Conservation (phyloP, 1,140 invertebrate genomes). For the Anadara kagoshimensis region DNA sequence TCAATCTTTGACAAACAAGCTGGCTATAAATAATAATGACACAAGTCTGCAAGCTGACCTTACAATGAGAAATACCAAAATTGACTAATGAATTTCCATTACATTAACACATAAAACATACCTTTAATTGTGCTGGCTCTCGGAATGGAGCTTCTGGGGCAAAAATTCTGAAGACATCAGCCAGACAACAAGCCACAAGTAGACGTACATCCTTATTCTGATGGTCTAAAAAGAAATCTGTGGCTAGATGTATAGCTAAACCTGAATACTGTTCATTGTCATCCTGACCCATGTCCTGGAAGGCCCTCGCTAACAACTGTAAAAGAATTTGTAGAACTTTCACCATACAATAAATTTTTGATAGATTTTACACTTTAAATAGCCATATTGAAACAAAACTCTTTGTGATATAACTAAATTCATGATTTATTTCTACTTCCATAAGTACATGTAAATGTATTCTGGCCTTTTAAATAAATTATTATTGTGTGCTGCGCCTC, state of each 20-base stretch:
- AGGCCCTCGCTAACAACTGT: conserved; percentile 90
- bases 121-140: conserved; percentile 92
- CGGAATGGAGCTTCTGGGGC: conserved; percentile 99
- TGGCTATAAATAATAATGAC: too few species aligned
- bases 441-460: too few species aligned
- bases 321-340: conserved; percentile 33
- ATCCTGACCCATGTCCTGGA: conserved; percentile 97
- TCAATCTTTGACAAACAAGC: too few species aligned
- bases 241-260: conserved; percentile 93
- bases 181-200: conserved; percentile 96
- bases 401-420: too few species aligned
- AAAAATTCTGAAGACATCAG: conserved; percentile 97
- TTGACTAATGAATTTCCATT: too few species aligned
- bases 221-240: conserved; percentile 94
- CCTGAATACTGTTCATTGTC: conserved; percentile 96
- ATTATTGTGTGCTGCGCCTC: too few species aligned
- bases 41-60: too few species aligned
- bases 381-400: neutral
- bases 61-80: too few species aligned
- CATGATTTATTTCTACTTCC: too few species aligned
- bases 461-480: too few species aligned
- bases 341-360: neutral
- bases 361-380: too few species aligned
- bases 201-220: conserved; percentile 94
- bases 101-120: conserved; percentile 51